Evolutionary conservation across 1,140 invertebrate genomes (phyloP).

Genomic region (Drosophila pruinosa): DNA sequence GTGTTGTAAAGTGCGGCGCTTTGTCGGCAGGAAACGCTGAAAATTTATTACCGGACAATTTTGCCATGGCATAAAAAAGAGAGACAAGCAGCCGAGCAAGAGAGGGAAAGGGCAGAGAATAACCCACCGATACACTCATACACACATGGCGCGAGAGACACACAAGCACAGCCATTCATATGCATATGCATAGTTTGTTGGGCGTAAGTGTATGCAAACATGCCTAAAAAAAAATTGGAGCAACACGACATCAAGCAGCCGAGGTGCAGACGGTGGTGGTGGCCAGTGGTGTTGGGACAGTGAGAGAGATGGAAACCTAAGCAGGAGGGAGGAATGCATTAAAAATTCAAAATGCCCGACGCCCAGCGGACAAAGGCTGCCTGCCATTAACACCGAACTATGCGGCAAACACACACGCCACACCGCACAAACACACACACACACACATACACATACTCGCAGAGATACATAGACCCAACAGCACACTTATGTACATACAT

Average conservation of each 20-base stretch:
- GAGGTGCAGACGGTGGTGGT: neutral
- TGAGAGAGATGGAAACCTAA: conserved; percentile 32
- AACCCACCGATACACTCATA: neutral
- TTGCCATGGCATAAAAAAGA: conserved; percentile 68
- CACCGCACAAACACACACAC: conserved; percentile 13
- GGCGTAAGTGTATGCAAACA: conserved; percentile 77
- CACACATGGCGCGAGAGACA: no score
- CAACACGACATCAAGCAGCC: conserved; percentile 17
- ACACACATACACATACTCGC: neutral
- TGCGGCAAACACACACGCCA: conserved; percentile 15
- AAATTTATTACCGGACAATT: conserved; percentile 81
- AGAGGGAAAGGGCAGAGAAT: neutral
- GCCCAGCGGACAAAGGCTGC: conserved; percentile 57
- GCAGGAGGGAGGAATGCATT: conserved; percentile 66
- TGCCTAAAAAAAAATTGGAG: conserved; percentile 67
- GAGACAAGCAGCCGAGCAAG: conserved; percentile 6
- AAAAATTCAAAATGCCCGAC: conserved; percentile 79
- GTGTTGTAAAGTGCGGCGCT: conserved; percentile 80
- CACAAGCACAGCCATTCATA: conserved; percentile 43
- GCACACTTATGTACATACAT: conserved; percentile 1
- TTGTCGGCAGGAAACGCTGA: conserved; percentile 80
- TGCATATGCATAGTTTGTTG: conserved; percentile 77
- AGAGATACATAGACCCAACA: neutral
- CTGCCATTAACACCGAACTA: conserved; percentile 72
- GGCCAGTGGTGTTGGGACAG: neutral